phyloP scores from a whole-genome alignment of 1,140 invertebrate species.

The Anoplophora glabripennis region DNA sequence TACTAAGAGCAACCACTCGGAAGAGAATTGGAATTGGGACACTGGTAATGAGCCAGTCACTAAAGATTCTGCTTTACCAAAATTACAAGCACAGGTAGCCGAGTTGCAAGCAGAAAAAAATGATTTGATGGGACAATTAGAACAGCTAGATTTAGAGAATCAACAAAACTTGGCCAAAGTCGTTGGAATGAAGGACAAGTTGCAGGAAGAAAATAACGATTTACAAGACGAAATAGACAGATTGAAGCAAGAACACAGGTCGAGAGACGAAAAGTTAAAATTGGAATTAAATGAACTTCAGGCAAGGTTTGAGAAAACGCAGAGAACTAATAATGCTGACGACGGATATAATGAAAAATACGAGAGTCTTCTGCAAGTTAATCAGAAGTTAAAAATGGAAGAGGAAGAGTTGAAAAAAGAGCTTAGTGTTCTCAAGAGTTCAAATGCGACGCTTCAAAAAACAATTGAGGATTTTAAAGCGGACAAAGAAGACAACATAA shows the following conservation, averaged over 20 bases:
- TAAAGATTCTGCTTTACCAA: no score
- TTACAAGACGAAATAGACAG: constrained; percentile 54
- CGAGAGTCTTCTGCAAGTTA: constrained; percentile 15
- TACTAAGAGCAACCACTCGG: neutral
- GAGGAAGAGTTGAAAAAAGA: constrained; percentile 25
- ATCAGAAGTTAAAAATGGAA: constrained; percentile 19
- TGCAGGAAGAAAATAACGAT: constrained; percentile 56
- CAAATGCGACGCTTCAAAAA: constrained; percentile 25
- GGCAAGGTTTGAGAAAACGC: constrained; percentile 20
- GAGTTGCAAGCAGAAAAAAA: constrained; percentile 43
- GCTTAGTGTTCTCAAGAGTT: constrained; percentile 22
- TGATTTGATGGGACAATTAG: constrained; percentile 39
- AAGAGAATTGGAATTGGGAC: constrained; percentile 23
- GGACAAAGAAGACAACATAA: constrained; percentile 11
- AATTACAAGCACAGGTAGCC: constrained; percentile 11
- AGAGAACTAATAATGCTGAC: constrained; percentile 9
- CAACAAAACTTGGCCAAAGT: constrained; percentile 42
- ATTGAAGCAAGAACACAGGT: constrained; percentile 42
- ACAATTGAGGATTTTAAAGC: constrained; percentile 24
- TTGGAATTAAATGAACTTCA: constrained; percentile 35
- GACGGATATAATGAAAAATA: constrained; percentile 7
- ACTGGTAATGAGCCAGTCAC: no score
- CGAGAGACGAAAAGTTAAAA: constrained; percentile 28
- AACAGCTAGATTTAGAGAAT: constrained; percentile 44
- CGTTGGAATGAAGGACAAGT: constrained; percentile 46